These are phyloP conservation scores for Chelmon rostratus DNA, from an alignment of 2,797 vertebrate genomes.

Conservation along the genomic window DNA sequence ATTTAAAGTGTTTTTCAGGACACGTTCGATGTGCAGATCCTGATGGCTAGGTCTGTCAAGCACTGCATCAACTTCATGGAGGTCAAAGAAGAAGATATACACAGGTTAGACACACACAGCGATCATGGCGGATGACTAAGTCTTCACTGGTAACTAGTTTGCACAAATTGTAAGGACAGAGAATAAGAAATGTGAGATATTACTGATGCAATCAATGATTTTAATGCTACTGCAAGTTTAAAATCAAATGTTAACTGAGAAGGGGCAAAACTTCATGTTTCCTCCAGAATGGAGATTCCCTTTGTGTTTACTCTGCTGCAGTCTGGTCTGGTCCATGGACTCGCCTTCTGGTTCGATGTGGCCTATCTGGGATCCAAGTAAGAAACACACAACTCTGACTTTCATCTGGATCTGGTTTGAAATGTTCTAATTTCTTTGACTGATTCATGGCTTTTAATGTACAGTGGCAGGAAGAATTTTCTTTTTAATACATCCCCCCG, in stretches of 20 bases:
- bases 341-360: slow-evolving; percentile 90
- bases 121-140: background rate
- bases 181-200: no score
- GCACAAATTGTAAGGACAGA: no score
- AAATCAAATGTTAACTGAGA: no score
- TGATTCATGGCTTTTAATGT: background rate
- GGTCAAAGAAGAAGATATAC: slow-evolving; percentile 84
- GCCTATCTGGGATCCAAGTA: slow-evolving; percentile 88
- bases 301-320: slow-evolving; percentile 87
- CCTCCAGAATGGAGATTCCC: slow-evolving; percentile 87
- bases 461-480: background rate
- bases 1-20: slow-evolving; percentile 75
- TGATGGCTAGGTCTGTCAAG: slow-evolving; percentile 87
- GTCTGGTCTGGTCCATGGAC: slow-evolving; percentile 88
- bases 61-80: slow-evolving; percentile 88
- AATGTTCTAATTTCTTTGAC: no score
- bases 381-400: slow-evolving; percentile 10
- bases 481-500: background rate
- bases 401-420: background rate
- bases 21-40: slow-evolving; percentile 87
- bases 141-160: background rate
- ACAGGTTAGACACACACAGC: slow-evolving; percentile 71
- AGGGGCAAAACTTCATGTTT: slow-evolving; percentile 5
- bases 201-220: background rate
- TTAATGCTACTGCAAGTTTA: background rate